phyloP scores from a whole-genome alignment of 2,113 vertebrate genomes.

The Aix galericulata region DNA sequence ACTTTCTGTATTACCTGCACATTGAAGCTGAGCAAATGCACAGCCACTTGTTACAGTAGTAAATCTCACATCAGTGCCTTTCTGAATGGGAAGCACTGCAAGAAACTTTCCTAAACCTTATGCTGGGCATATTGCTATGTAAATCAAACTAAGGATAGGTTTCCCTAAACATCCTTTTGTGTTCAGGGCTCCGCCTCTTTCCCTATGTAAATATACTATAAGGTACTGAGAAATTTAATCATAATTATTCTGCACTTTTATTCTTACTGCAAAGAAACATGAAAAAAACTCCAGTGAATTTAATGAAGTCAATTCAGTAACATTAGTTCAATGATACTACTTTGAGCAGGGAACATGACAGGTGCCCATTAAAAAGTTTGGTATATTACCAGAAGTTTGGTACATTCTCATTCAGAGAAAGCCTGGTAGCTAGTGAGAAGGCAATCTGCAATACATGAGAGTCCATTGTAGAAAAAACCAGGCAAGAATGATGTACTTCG shows the following conservation, averaged over 20 bases:
- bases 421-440: not conserved
- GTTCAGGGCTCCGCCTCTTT: too few relatives aligned
- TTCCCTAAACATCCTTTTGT: not conserved
- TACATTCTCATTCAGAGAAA: not conserved
- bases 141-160: not conserved
- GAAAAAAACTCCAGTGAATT: not conserved
- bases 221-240: not conserved
- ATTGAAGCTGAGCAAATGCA: not conserved
- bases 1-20: not conserved
- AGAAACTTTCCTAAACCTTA: not conserved
- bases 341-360: not conserved
- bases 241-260: not conserved
- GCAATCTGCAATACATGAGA: not conserved
- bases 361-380: not conserved
- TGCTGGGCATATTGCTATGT: not conserved
- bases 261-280: not conserved
- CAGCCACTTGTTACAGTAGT: not conserved
- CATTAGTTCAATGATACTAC: not conserved
- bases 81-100: not conserved
- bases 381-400: not conserved
- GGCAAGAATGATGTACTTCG: not conserved
- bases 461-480: not conserved
- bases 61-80: not conserved
- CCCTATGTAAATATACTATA: too few relatives aligned
- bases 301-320: not conserved